Evolutionary conservation across 1,140 invertebrate species (phyloP).

Genomic region (Thalassaphorura encarpata): DNA sequence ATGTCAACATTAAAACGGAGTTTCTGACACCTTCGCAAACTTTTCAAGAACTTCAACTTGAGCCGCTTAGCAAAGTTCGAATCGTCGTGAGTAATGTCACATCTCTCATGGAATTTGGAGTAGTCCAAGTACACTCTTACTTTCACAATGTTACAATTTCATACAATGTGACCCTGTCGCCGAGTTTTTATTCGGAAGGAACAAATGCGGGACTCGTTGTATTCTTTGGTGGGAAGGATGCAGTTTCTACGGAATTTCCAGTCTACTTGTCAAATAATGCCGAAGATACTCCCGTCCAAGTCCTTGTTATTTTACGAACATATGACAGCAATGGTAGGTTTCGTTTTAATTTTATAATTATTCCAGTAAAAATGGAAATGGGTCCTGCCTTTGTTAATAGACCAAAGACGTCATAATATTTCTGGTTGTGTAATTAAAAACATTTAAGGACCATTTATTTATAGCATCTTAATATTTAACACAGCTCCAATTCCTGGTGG

Average conservation of each 20-base stretch:
- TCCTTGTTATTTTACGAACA: slow-evolving; percentile 44
- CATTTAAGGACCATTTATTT: not conserved
- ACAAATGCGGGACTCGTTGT: slow-evolving; percentile 53
- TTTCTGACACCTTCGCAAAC: slow-evolving; percentile 1
- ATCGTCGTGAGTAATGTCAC: slow-evolving; percentile 14
- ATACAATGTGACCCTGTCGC: slow-evolving; percentile 38
- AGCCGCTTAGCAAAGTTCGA: not conserved
- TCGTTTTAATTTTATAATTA: not conserved
- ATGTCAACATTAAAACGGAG: too few species aligned
- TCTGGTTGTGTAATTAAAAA: too few species aligned
- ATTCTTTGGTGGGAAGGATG: slow-evolving; percentile 9
- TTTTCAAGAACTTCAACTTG: slow-evolving; percentile 4
- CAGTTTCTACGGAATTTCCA: slow-evolving; percentile 11
- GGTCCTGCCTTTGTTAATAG: not conserved
- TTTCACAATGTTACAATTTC: slow-evolving; percentile 50
- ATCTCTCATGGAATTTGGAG: slow-evolving; percentile 42
- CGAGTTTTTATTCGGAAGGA: slow-evolving; percentile 41
- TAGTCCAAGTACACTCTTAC: slow-evolving; percentile 56
- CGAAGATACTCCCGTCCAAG: slow-evolving; percentile 35
- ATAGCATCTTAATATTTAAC: not conserved
- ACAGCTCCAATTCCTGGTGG: slow-evolving; percentile 65
- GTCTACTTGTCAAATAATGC: slow-evolving; percentile 40
- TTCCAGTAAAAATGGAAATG: not conserved
- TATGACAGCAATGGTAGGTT: slow-evolving; percentile 47
- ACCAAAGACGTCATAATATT: too few species aligned